Percentiles rank a stretch among this genome's conserved stretches.
phyloP scores from a whole-genome alignment of 2,113 vertebrate genomes.

The Probosciger aterrimus region DNA sequence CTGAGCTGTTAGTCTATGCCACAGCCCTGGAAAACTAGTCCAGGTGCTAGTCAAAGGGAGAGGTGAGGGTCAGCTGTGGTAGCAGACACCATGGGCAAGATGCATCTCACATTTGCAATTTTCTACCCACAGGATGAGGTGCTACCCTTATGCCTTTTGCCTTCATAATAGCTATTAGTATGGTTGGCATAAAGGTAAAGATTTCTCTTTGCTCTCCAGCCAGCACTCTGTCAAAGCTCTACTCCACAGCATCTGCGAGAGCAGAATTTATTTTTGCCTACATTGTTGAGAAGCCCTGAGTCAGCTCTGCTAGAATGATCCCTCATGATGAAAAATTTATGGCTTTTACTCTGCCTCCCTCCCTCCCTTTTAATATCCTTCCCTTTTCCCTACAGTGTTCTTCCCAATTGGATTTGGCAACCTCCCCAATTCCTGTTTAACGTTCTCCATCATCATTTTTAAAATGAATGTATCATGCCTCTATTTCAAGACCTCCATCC shows the following conservation, averaged over 20 bases:
- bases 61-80: not conserved
- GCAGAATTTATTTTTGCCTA: conserved; percentile 40
- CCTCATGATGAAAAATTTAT: conserved; percentile 41
- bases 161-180: not conserved
- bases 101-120: not conserved
- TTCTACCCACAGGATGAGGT: not conserved
- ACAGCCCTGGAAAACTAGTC: not conserved
- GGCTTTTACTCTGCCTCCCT: not conserved
- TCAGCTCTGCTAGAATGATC: conserved; percentile 42
- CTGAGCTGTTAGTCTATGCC: not conserved
- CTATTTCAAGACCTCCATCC: not conserved
- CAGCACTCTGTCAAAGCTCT: not conserved
- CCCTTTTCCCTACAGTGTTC: not conserved
- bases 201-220: not conserved
- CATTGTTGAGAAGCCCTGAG: conserved; percentile 21
- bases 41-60: not conserved
- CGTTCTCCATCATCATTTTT: not conserved
- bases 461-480: not conserved
- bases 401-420: conserved; percentile 23
- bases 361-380: not conserved
- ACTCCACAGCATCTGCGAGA: not conserved
- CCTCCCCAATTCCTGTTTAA: not conserved
- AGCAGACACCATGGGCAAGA: not conserved
- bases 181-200: not conserved
- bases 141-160: not conserved